phyloP scores from a whole-genome alignment of 2,888 invertebrate species.

The Diloba caeruleocephala region DNA sequence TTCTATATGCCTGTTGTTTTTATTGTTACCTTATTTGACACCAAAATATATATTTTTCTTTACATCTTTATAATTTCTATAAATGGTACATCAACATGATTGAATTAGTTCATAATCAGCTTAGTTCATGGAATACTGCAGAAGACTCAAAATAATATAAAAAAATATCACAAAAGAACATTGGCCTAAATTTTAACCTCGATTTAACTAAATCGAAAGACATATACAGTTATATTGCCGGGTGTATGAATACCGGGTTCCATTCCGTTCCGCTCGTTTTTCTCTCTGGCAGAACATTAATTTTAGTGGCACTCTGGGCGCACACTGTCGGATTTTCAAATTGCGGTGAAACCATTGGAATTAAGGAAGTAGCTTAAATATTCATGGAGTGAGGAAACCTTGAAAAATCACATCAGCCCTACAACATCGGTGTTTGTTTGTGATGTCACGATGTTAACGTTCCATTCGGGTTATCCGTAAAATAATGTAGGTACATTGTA shows the following conservation, averaged over 20 bases:
- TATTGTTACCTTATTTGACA: too few species aligned
- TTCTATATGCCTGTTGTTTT: too few species aligned
- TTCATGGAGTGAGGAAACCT: slow-evolving; percentile 54
- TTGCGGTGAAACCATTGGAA: slow-evolving; percentile 78
- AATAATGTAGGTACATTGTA: background rate
- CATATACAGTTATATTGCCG: slow-evolving; percentile 53
- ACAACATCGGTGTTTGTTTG: slow-evolving; percentile 17
- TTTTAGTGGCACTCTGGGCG: slow-evolving; percentile 84
- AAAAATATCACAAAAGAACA: slow-evolving; percentile 23
- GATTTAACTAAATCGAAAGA: slow-evolving; percentile 65
- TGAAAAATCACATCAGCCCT: slow-evolving; percentile 19
- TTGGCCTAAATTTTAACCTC: slow-evolving; percentile 57
- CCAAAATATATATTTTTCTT: too few species aligned
- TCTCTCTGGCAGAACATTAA: slow-evolving; percentile 87
- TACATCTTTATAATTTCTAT: too few species aligned
- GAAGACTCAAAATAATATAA: slow-evolving; percentile 7
- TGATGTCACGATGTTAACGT: slow-evolving; percentile 1
- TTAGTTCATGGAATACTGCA: too few species aligned
- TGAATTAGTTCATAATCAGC: too few species aligned
- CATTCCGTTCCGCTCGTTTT: slow-evolving; percentile 81
- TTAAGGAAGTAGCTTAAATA: slow-evolving; percentile 69
- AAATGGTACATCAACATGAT: too few species aligned
- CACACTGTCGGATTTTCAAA: slow-evolving; percentile 80
- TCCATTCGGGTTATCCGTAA: background rate
- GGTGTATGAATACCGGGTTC: slow-evolving; percentile 63